Evolutionary conservation across 2,113 vertebrate genomes (phyloP), one percentile per base, ranked within the genome.

Genomic region (Solea senegalensis): DNA sequence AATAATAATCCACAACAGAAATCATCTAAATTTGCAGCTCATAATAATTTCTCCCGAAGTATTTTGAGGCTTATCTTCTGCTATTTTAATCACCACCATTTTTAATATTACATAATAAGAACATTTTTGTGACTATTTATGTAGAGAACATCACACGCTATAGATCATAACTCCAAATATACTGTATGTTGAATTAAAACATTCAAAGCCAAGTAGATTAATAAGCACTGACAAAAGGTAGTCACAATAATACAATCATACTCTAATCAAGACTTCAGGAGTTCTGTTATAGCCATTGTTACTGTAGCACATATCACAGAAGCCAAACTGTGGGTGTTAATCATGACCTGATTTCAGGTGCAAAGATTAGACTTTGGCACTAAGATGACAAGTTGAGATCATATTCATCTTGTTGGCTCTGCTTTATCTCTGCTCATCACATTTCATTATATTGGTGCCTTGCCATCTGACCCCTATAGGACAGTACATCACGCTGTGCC

Each of bases 401-500:
- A 48, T 5, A 45, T 39, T n/a, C 46, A 41, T 6, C 13, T 49
- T 43, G 60, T 58, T 58, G 28, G 64, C 14, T 3, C 2, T 49
- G 40, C 16, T 28, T 61, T 46, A 58, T 44, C 75, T 50, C 62
- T 54, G 59, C 60, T 73, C 49, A 78, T 78, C 54, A 50, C 16
- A 48, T 78, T 74, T 63, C 26, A 64, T 70, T 61, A 52, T 49
- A 58, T 60, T 41, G 52, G 45, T 65, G 78, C 71, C 46, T 69
- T 53, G 44, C 43, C 76, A 49, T 64, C 28, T 44, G 26, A 72
- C 62, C 40, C 27, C 54, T 13, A 39, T 14, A 63, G 43, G 64
- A 48, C 3, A 41, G 75, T 85, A 61, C 78, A 86, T 83, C 81
- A 84, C 63, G 45, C 53, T 63, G 59, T 57, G 64, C 58, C 55